Conservation (phyloP, 2,797 vertebrate species). For the Cuniculus paca region DNA sequence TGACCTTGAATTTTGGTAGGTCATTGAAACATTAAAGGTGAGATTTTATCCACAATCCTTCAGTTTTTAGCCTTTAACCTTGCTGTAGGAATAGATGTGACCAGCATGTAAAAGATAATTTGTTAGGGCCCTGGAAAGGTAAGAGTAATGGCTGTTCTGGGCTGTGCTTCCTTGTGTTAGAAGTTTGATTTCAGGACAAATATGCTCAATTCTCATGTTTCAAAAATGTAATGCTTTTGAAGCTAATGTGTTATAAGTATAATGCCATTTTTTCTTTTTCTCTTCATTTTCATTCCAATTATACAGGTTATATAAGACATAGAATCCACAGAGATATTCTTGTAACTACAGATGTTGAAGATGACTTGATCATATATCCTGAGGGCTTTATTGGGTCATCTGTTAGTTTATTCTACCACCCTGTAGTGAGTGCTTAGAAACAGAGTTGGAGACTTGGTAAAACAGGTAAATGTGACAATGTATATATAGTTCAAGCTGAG, state of each 20-base stretch:
- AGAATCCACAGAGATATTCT: not conserved
- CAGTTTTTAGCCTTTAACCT: not conserved
- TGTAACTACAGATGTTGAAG: not conserved
- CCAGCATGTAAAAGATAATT: not conserved
- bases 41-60: not conserved
- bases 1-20: not conserved
- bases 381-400: not conserved
- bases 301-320: not conserved
- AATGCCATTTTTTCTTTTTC: rapidly evolving
- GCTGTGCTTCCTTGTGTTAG: not conserved
- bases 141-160: not conserved
- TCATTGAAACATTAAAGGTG: not conserved
- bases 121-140: not conserved
- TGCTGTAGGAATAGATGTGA: not conserved
- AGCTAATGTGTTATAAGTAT: not conserved
- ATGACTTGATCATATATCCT: not conserved
- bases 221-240: not conserved
- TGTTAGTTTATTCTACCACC: not conserved
- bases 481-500: not conserved
- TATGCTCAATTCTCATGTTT: not conserved
- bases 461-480: not conserved
- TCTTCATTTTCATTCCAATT: not conserved
- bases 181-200: not conserved
- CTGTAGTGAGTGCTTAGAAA: not conserved
- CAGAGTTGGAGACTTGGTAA: not conserved